Base-by-base conservation (phyloP, 2,113 vertebrate genomes). In the Aplodontia rufa region DNA sequence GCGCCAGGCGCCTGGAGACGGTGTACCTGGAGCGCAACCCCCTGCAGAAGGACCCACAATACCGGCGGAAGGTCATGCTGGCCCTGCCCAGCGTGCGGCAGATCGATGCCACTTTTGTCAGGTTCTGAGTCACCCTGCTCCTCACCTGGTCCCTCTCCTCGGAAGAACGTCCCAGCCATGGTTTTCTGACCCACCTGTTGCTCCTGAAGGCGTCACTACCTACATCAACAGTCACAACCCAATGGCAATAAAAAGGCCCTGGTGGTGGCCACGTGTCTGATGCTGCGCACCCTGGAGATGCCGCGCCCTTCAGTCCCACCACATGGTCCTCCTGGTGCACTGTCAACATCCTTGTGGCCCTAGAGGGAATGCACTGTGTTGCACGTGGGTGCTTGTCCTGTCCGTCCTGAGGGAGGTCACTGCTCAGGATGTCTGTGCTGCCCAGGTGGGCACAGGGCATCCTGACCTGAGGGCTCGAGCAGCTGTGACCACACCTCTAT, bases 21-120 rank as follows among this genome's bases (percentile, higher is more conserved):
- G 99, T 99, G 0, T 99, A 99, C 95, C 98, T 99, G 96, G 99
- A 99, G 97, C 98, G 99, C 85, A 99, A 99, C 97, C 99, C 99
- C 1, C 92, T 99, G 97, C 99, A 99, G 98, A 99, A 99, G 97
- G 99, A 99, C 92, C 99, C 99, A 1, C 99, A 99, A 97, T 99
- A 99, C 98, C 98, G 99, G 93, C 99, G 99, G 91, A 99, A 99
- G 98, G 99, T 99, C 98, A 99, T 99, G 99, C 98, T 99, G 98
- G 99, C 99, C 1, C 98, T 99, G 76, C 99, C 99, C 0, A 99
- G 98, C 0, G 99, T 99, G 35, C 99, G 99, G 98, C 99, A 99
- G 98, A 99, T 99, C 1, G 99, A 99, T 0, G 99, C 99, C 94
- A 99, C 99, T 0, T 99, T 99, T 81, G 99, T 99, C 95, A 98